phyloP scores from a whole-genome alignment of 2,113 vertebrate species.

The Lates calcarifer region DNA sequence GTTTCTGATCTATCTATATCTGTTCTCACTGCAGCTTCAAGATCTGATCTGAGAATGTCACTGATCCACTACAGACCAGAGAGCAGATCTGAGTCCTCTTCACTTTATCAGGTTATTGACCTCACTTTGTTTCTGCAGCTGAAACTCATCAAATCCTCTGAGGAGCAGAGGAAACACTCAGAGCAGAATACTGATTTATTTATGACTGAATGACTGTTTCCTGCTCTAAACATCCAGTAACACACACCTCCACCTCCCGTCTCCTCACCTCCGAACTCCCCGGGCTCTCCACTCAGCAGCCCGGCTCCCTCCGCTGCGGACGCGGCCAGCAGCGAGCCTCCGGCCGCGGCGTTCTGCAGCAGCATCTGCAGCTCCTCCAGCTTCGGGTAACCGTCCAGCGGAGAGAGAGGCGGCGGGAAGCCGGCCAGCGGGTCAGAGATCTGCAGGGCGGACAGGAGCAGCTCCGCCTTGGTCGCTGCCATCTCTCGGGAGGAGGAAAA shows the following conservation, averaged over 20 bases:
- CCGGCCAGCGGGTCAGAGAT: slow-evolving; percentile 89
- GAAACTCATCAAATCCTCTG: too few species aligned
- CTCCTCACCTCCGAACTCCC: slow-evolving; percentile 92
- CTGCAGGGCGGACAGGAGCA: slow-evolving; percentile 93
- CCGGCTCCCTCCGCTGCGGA: slow-evolving; percentile 85
- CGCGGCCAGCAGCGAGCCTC: slow-evolving; percentile 89
- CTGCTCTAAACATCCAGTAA: background rate
- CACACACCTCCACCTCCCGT: background rate
- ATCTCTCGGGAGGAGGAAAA: slow-evolving; percentile 71
- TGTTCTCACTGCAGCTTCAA: too few species aligned
- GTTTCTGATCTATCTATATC: too few species aligned
- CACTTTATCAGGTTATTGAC: too few species aligned
- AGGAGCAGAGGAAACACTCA: too few species aligned
- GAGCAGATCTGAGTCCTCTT: too few species aligned
- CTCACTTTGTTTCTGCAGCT: too few species aligned
- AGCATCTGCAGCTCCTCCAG: slow-evolving; percentile 95
- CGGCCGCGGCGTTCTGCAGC: slow-evolving; percentile 86
- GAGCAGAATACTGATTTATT: too few species aligned
- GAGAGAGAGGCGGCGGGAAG: slow-evolving; percentile 86
- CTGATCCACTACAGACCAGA: too few species aligned
- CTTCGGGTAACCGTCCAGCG: slow-evolving; percentile 93
- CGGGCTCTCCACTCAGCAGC: slow-evolving; percentile 86
- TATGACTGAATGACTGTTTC: too few species aligned
- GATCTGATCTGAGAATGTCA: too few species aligned
- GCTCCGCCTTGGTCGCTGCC: slow-evolving; percentile 93